A percentile compares a stretch with the other conserved stretches of the same genome.
Conservation (phyloP, 2,888 invertebrate genomes). For the Heterodera filipjevi region DNA sequence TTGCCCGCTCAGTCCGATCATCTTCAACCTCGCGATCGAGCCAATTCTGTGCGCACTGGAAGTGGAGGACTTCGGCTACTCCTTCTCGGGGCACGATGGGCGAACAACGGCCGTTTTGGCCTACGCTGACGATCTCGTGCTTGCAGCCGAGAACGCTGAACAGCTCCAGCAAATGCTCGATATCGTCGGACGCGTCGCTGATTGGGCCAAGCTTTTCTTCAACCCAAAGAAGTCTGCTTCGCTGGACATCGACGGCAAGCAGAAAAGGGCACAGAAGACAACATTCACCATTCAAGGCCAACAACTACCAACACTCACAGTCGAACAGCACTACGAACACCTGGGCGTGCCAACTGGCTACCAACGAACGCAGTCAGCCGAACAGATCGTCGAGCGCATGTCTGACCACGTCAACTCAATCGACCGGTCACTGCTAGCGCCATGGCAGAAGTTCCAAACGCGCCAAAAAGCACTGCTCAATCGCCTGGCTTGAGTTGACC, state of each 20-base stretch:
- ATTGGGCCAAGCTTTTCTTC: slow-evolving; percentile 36
- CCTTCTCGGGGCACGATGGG: not conserved
- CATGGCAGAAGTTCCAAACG: slow-evolving; percentile 38
- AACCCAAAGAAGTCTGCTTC: slow-evolving; percentile 40
- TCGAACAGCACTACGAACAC: slow-evolving; percentile 24
- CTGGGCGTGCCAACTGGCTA: slow-evolving; percentile 34
- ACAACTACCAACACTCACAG: not conserved
- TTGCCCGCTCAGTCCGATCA: slow-evolving; percentile 61
- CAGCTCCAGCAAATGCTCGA: slow-evolving; percentile 13
- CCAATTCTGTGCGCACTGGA: slow-evolving; percentile 41
- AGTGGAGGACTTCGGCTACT: not conserved
- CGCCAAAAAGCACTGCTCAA: slow-evolving; percentile 35
- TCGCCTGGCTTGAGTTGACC: slow-evolving; percentile 66
- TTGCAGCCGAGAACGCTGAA: not conserved
- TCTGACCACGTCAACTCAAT: slow-evolving; percentile 4
- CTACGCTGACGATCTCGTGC: slow-evolving; percentile 39
- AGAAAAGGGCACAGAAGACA: not conserved
- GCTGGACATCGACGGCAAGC: slow-evolving; percentile 15
- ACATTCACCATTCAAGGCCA: slow-evolving; percentile 5
- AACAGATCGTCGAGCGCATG: not conserved
- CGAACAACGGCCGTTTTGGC: slow-evolving; percentile 23
- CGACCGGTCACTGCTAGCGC: slow-evolving; percentile 25
- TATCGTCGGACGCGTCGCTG: not conserved
- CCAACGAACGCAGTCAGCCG: not conserved
- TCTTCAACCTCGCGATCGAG: slow-evolving; percentile 65